Evolutionary conservation across 2,888 invertebrate species (phyloP), one percentile per base, ranked within the genome.

Genomic region (Cerceris ruficornis): DNA sequence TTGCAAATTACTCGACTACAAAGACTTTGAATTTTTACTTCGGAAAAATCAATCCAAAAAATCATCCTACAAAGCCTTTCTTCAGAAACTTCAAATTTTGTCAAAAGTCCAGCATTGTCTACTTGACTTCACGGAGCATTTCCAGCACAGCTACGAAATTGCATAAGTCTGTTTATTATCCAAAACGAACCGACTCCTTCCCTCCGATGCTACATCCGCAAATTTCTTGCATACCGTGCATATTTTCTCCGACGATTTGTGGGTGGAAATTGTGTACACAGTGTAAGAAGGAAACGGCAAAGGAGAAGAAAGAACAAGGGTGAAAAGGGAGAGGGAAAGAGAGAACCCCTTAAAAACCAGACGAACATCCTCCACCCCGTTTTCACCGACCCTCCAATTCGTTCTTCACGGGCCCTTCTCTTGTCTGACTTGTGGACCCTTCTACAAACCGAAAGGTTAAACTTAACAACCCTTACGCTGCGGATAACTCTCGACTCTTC

Each of bases 381-480:
- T 81, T 80, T 75, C 74, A 50, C 60, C 62, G 49, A 72, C 77
- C 81, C 77, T 80, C 77, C 46, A 81, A 77, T 77, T 71, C 69
- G 72, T 80, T 80, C 80, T 77, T 77, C 69, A 50, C 65, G 61
- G 61, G 61, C 72, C 77, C 78, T 72, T 65, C 70, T 58, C 54
- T 39, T 55, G 77, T 77, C 39, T 61, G 64, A 43, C 50, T 66
- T 64, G 28, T 4, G 46, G 69, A 11, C n/a, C 49, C 46, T 55
- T 54, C 69, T 69, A 61, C 70, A 66, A 75, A 57, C 59, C 59
- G 39, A 62, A 75, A 79, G 66, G 74, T 81, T 77, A 58, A 69
- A 80, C 72, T 80, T 84, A 85, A 85, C 81, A 83, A 65, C 77
- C 57, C 81, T 85, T 72, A 71, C 62, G 66, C 67, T 61, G 68